Evolutionary conservation across 2,888 invertebrate species (phyloP).

Genomic region (Hyposoter didymator): DNA sequence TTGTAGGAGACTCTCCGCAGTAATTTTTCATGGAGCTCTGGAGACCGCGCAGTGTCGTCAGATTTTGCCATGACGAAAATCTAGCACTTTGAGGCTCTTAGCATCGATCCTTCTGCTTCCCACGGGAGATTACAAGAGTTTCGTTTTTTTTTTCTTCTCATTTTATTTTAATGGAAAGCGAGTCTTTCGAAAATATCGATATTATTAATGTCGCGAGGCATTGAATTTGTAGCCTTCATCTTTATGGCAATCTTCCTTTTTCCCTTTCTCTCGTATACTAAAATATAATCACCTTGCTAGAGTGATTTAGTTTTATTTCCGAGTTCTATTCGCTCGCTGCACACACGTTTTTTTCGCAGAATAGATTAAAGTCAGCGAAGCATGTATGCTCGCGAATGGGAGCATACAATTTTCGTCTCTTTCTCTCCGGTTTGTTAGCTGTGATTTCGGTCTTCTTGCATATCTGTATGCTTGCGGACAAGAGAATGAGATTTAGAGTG

Average conservation of each 20-base stretch:
- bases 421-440: conserved; percentile 32
- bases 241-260: neutral
- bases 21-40: conserved; percentile 59
- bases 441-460: conserved; percentile 21
- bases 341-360: conserved; percentile 66
- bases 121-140: neutral
- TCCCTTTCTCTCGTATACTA: neutral
- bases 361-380: conserved; percentile 75
- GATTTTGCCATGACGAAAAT: conserved; percentile 30
- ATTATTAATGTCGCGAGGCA: conserved; percentile 32
- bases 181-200: neutral
- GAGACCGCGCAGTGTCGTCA: conserved; percentile 54
- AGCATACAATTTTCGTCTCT: conserved; percentile 58
- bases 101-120: conserved; percentile 47
- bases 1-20: conserved; percentile 51
- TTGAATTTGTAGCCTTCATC: neutral
- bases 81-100: conserved; percentile 39
- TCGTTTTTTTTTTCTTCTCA: neutral
- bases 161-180: neutral
- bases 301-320: conserved; percentile 24
- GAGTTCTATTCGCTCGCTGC: neutral
- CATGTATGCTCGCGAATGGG: conserved; percentile 65
- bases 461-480: conserved; percentile 38
- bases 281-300: conserved; percentile 27
- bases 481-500: conserved; percentile 47